A percentile compares a stretch with the other conserved stretches of the same genome.
phyloP scores from a whole-genome alignment of 2,797 vertebrate species.

The Pseudochirops cupreus region DNA sequence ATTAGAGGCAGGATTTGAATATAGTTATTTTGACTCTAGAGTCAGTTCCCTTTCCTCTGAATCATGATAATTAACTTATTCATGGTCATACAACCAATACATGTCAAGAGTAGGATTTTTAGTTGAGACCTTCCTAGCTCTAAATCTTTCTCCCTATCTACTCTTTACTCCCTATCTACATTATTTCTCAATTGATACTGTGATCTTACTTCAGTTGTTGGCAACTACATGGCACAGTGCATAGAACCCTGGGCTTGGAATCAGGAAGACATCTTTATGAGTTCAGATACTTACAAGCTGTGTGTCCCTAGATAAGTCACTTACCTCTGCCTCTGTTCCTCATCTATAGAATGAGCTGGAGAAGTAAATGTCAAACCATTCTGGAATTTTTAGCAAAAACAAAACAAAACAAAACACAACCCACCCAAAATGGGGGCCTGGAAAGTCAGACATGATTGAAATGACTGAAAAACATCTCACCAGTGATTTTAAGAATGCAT shows the following conservation, averaged over 20 bases:
- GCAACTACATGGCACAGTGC: not conserved
- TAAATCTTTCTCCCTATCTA: not conserved
- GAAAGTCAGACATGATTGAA: not conserved
- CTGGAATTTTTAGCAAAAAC: not conserved
- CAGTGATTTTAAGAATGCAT: not conserved
- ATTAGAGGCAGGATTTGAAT: not conserved
- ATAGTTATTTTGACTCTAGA: not conserved
- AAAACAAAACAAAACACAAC: not conserved
- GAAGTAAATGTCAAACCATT: not conserved
- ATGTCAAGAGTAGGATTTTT: not conserved
- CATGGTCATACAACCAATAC: not conserved
- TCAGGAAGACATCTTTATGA: not conserved
- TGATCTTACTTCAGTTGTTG: not conserved
- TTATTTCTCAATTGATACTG: not conserved
- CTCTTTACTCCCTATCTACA: not conserved
- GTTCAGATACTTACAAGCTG: not conserved
- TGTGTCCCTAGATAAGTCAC: not conserved
- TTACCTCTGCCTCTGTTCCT: not conserved
- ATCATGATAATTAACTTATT: not conserved
- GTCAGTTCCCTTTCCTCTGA: not conserved
- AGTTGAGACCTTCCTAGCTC: not conserved
- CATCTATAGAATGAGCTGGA: not conserved
- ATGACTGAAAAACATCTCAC: not conserved
- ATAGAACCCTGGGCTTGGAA: not conserved
- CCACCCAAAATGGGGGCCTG: not conserved